phyloP scores from a whole-genome alignment of 2,888 invertebrate genomes.

The Pristionchus arcanus region DNA sequence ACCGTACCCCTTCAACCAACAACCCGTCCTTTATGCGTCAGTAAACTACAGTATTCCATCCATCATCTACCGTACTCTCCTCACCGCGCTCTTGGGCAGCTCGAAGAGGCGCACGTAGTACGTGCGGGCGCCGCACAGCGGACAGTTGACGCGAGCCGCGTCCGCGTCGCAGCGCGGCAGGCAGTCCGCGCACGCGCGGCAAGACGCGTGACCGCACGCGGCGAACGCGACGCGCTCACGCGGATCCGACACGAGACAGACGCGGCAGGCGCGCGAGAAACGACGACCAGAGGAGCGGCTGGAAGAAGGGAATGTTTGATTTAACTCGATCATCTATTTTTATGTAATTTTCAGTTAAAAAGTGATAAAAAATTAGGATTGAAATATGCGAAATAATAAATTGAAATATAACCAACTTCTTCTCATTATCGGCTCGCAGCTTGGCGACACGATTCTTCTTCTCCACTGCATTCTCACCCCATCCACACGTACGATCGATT shows the following conservation, averaged over 20 bases:
- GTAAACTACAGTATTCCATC: no score
- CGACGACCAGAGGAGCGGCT: neutral
- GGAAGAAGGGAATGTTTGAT: neutral
- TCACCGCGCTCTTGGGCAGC: neutral
- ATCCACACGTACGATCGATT: neutral
- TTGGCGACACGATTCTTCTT: neutral
- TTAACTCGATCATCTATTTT: neutral
- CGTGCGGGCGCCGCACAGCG: neutral
- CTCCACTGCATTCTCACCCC: neutral
- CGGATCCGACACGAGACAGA: neutral
- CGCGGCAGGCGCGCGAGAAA: neutral
- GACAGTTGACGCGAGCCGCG: neutral
- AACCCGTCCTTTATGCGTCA: no score
- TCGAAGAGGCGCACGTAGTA: slow-evolving; percentile 23
- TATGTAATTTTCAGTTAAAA: no score
- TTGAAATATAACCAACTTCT: neutral
- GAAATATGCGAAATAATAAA: no score
- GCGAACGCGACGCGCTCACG: neutral
- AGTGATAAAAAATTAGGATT: no score
- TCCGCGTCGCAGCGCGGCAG: neutral
- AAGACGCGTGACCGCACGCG: slow-evolving; percentile 3
- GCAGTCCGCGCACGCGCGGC: slow-evolving; percentile 9
- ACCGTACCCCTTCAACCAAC: no score
- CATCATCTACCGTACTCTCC: neutral
- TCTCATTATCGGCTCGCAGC: neutral